Base-by-base conservation (phyloP, 2,888 invertebrate genomes). In the Platycnemis pennipes region DNA sequence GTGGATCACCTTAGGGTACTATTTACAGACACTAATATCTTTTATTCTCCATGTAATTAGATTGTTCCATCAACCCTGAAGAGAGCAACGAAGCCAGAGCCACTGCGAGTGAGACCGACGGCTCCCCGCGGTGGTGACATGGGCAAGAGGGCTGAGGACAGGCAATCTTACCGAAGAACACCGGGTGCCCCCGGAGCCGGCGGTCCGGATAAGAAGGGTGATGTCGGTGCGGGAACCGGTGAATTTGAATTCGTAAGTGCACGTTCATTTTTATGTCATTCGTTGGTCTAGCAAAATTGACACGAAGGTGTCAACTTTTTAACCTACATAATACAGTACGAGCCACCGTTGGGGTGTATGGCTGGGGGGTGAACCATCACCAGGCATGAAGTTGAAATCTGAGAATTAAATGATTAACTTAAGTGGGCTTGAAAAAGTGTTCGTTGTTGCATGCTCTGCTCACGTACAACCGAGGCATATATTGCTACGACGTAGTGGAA, bases 41-140 rank as follows among this genome's bases (percentile, higher is more conserved):
- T 49, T 56, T 44, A 44, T 0, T 37, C 49, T 22, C 86, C 53
- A 0, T 44, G 0, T 46, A 31, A 26, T 53, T 94, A 96, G 97
- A 99, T 99, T 97, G 99, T 99, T 63, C 99, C 99, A 77, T 98
- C 99, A 2, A 99, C 99, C 0, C 97, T 99, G 95, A 99, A 99
- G 97, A 98, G 99, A 95, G 99, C 99, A 95, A 98, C 98, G 19
- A 97, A 99, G 95, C 97, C 98, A 5, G 99, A 99, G 96, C 98
- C 99, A 3, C 98, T 98, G 56, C 97, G 99, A 94, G 98, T 99
- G 94, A 97, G 99, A 95, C 97, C 98, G 0, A 97, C 98, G 86
- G 97, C 97, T 5, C 97, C 98, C 42, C 97, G 98, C 95, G 97
- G 97, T 88, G 98, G 98, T 95, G 97, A 97, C 88, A 97, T 97